Evolutionary conservation across 2,888 invertebrate genomes (phyloP).

Genomic region (Globia sparganii): DNA sequence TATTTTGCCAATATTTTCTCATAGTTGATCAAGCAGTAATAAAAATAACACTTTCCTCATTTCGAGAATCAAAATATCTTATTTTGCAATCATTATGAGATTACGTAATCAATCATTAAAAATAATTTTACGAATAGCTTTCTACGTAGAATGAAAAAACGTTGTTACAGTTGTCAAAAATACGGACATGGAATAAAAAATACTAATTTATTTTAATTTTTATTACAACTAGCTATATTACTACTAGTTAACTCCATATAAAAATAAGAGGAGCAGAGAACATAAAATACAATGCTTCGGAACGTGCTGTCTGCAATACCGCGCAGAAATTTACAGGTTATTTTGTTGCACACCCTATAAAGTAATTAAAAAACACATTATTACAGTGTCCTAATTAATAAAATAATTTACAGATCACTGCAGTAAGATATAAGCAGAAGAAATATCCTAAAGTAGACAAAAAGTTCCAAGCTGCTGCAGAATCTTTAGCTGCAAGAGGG

Average conservation of each 20-base stretch:
- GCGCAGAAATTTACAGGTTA: slow-evolving; percentile 82
- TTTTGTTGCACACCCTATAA: slow-evolving; percentile 37
- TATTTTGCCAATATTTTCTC: background rate
- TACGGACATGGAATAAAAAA: slow-evolving; percentile 1
- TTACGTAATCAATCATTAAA: background rate
- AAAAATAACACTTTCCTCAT: background rate
- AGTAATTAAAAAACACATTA: background rate
- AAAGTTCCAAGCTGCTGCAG: slow-evolving; percentile 89
- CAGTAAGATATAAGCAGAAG: slow-evolving; percentile 79
- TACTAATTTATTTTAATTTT: background rate
- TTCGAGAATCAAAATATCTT: background rate
- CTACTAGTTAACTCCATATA: background rate
- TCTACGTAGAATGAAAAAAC: slow-evolving; percentile 23
- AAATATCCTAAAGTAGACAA: slow-evolving; percentile 85
- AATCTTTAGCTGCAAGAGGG: slow-evolving; percentile 93
- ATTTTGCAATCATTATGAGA: background rate
- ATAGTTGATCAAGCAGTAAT: background rate
- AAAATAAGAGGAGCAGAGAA: background rate
- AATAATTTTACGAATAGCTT: background rate
- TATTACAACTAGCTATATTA: background rate
- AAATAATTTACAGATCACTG: slow-evolving; percentile 71
- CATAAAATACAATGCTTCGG: slow-evolving; percentile 70
- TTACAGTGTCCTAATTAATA: background rate
- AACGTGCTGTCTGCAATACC: slow-evolving; percentile 73
- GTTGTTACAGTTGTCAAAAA: slow-evolving; percentile 31